Conservation (phyloP, 2,797 vertebrate genomes). For the Chaunax sp. region DNA sequence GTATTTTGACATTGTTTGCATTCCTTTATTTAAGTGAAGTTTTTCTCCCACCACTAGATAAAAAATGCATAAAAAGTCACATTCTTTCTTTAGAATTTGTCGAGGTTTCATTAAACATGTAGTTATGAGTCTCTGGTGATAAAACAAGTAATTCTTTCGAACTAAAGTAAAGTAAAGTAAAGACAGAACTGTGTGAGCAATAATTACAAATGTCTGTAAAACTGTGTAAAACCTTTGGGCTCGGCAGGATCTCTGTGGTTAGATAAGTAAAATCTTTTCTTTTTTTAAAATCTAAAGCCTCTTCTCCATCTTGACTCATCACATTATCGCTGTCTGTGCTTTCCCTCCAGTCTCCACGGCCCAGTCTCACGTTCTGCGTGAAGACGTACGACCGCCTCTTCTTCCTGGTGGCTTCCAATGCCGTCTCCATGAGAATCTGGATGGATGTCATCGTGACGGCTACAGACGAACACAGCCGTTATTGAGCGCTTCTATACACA, state of each 20-base stretch:
- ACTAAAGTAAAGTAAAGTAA: too few relatives aligned
- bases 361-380: constrained; percentile 91
- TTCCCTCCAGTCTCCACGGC: constrained; percentile 86
- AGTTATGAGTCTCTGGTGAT: too few relatives aligned
- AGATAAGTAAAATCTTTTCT: not conserved
- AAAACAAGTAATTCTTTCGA: too few relatives aligned
- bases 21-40: too few relatives aligned
- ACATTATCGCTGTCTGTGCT: not conserved
- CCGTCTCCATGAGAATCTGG: constrained; percentile 95
- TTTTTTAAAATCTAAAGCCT: too few relatives aligned
- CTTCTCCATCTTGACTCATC: not conserved
- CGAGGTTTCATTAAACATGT: not conserved
- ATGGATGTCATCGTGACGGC: constrained; percentile 94
- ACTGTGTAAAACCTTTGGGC: too few relatives aligned
- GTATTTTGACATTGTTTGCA: too few relatives aligned
- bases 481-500: constrained; percentile 72
- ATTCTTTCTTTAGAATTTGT: not conserved
- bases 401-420: constrained; percentile 89
- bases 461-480: constrained; percentile 89
- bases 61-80: not conserved
- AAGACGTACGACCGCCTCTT: constrained; percentile 95
- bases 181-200: not conserved
- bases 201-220: too few relatives aligned
- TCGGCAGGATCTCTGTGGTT: not conserved
- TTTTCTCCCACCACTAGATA: too few relatives aligned